These are phyloP conservation scores for Pedetes capensis DNA, from an alignment of 2,113 vertebrate species.

Conservation along the genomic window DNA sequence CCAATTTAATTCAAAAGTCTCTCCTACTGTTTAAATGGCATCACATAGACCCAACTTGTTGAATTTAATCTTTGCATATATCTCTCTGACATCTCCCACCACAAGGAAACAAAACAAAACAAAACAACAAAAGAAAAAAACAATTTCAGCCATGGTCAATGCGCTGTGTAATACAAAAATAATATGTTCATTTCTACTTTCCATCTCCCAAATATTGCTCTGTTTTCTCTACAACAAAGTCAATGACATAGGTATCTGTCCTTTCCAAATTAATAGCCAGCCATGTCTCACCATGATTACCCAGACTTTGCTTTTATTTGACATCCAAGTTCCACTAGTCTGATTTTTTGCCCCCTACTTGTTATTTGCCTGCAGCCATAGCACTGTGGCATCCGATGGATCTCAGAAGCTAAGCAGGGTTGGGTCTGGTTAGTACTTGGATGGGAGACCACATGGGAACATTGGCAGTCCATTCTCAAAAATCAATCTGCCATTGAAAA, in stretches of 20 bases:
- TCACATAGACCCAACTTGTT: not conserved
- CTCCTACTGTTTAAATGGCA: not conserved
- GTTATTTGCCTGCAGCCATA: too few species aligned
- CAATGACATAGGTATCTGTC: not conserved
- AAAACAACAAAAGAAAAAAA: too few species aligned
- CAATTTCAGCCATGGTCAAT: not conserved
- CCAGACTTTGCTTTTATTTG: conserved; percentile 56
- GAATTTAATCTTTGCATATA: conserved; percentile 15
- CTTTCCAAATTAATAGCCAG: not conserved
- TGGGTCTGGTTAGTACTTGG: too few species aligned
- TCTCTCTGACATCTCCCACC: not conserved
- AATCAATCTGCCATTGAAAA: too few species aligned
- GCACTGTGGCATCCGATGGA: too few species aligned
- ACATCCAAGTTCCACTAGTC: conserved; percentile 54
- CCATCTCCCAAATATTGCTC: not conserved
- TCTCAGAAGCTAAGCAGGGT: too few species aligned
- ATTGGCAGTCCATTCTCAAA: too few species aligned
- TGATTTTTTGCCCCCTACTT: conserved; percentile 47
- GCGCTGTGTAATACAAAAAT: not conserved
- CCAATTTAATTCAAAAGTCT: not conserved
- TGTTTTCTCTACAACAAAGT: not conserved
- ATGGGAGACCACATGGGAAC: too few species aligned
- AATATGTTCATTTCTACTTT: conserved; percentile 23
- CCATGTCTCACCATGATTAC: conserved; percentile 8
- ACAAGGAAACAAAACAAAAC: not conserved